Base-by-base conservation (phyloP, 1,140 invertebrate species). In the Aphaenogaster floridana region DNA sequence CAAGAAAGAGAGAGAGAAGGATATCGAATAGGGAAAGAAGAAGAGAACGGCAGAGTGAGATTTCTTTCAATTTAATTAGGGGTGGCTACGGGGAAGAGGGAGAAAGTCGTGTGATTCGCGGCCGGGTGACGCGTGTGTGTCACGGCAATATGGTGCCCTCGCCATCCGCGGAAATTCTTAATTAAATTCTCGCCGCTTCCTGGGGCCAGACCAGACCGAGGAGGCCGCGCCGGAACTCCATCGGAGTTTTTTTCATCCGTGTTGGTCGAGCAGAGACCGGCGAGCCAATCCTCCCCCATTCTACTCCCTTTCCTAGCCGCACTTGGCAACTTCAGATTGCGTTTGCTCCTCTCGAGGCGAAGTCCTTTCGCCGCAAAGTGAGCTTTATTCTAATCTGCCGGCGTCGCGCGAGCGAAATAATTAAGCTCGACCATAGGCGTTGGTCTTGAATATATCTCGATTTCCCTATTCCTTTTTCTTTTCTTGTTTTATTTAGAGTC, bases 21-120 rank as follows among this genome's bases (percentile, higher is more conserved):
- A 80, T 69, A 85, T 39, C 76, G 71, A 68, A 78, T 86, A 9
- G 45, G 39, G 63, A 50, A 72, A 76, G 61, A 76, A 69, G 61
- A 80, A 86, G 86, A 64, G 74, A 84, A 83, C 4, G 9, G 17
- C 45, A 42, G 68, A 61, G 87, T 77, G 86, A 92, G 92, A 94
- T 93, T 94, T 93, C 92, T 93, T 94, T 94, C 91, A 89, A 94
- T 94, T 94, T 94, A 94, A 94, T 94, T 95, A 94, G 94, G 86
- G 63, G 42, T 42, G 28, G 50, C 59, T 72, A n/a, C 17, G 54
- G 21, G 42, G 34, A 34, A 42, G 61, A 36, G 69, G 39, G 50
- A 59, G 42, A 71, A 50, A 88, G 61, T 72, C 50, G 52, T 45
- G 57, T 36, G 79, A 76, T 86, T 86, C 71, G 72, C 66, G 74